Percentiles rank a stretch among this genome's conserved stretches.
These are phyloP conservation scores for Ctenodactylus gundi DNA, from an alignment of 2,113 vertebrate species.

Conservation along the genomic window DNA sequence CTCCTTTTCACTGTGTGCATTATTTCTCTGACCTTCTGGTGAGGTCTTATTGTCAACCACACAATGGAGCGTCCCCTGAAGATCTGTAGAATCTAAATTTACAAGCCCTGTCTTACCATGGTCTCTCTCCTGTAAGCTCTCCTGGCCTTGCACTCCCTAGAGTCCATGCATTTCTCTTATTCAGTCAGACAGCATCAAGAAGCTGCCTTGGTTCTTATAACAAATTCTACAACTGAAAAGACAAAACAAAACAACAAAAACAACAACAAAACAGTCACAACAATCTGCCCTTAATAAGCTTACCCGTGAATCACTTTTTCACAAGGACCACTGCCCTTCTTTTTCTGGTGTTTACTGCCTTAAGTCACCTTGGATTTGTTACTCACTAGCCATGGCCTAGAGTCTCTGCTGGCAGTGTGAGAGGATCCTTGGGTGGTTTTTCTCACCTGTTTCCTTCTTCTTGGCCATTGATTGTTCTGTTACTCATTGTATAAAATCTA, in stretches of 20 bases:
- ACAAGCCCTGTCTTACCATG: not conserved
- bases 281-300: no score
- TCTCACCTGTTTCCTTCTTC: not conserved
- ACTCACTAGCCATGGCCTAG: not conserved
- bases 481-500: not conserved
- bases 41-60: no score
- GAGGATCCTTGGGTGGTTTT: not conserved
- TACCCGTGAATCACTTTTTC: not conserved
- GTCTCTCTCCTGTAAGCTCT: not conserved
- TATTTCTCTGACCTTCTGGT: fast-evolving
- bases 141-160: not conserved
- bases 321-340: not conserved
- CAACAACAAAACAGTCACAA: no score
- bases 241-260: no score
- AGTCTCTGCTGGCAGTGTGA: not conserved
- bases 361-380: not conserved
- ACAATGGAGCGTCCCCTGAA: no score
- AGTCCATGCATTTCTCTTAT: not conserved
- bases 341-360: not conserved
- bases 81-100: not conserved
- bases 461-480: not conserved
- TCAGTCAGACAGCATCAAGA: not conserved
- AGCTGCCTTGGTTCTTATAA: not conserved
- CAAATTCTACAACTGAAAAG: not conserved
- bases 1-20: fast-evolving